Evolutionary conservation across 2,888 invertebrate genomes (phyloP).

Genomic region (Cataglyphis rosenhaueri): DNA sequence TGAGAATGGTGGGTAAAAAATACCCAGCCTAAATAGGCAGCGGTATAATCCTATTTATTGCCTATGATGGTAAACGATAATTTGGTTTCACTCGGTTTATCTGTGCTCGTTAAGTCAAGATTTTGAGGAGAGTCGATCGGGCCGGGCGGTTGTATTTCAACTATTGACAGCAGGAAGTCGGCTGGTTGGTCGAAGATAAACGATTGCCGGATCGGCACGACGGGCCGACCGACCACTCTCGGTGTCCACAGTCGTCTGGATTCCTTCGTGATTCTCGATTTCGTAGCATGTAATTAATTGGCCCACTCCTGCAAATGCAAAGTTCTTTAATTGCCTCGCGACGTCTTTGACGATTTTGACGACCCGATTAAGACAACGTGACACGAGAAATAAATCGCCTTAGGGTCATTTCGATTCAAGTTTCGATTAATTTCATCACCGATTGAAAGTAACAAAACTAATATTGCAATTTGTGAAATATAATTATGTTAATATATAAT

Average conservation of each 20-base stretch:
- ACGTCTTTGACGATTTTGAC: background rate
- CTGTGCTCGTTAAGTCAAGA: slow-evolving; percentile 37
- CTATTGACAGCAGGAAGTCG: slow-evolving; percentile 68
- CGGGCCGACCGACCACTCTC: background rate
- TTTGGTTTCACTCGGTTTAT: slow-evolving; percentile 28
- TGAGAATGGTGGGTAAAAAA: background rate
- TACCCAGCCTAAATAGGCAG: background rate
- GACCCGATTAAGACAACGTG: background rate
- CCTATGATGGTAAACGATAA: slow-evolving; percentile 28
- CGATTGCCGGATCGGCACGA: slow-evolving; percentile 49
- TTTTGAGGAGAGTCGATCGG: slow-evolving; percentile 54
- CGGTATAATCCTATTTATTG: background rate
- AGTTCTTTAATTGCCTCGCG: background rate
- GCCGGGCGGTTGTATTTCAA: slow-evolving; percentile 55
- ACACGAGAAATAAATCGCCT: slow-evolving; percentile 2
- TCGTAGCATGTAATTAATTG: slow-evolving; percentile 19
- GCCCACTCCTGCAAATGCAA: background rate
- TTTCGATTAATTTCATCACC: too few species aligned
- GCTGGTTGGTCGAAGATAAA: slow-evolving; percentile 48
- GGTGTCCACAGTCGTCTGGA: slow-evolving; percentile 11
- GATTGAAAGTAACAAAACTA: too few species aligned
- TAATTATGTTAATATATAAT: too few species aligned
- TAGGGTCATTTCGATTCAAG: too few species aligned
- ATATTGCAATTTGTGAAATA: too few species aligned
- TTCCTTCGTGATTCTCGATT: slow-evolving; percentile 23